Base-by-base conservation (phyloP, 2,888 invertebrate species). In the Melinaea marsaeus region DNA sequence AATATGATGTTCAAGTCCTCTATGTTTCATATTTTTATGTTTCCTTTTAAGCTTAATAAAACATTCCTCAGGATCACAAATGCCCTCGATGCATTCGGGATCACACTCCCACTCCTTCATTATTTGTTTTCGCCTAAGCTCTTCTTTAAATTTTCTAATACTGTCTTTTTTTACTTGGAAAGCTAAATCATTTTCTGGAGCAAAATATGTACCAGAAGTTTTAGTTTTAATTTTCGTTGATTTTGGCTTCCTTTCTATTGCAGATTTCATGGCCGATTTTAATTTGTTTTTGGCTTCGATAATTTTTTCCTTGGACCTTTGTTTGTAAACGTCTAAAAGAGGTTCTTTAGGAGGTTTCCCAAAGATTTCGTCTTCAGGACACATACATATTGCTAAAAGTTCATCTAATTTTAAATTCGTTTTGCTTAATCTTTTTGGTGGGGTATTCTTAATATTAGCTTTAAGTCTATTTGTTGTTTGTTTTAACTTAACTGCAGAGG, bases 101-200 rank as follows among this genome's bases (percentile, higher is more conserved):
- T 74, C 62, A 66, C 80, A 80, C 64, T 74, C 72, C 71, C 74
- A 76, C 42, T 78, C 69, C 58, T 76, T 70, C 34, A 73, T 45
- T 3, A 64, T 47, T 46, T 70, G 68, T 66, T 77, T 78, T 65
- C 57, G 70, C 58, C 62, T 74, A n/a, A 76, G 63, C 37, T 77
- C 69, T 59, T 80, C 80, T 66, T 71, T 75, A 63, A 71, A 78
- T 56, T 80, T 67, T 42, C 60, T 64, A 47, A 81, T 59, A 4
- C 81, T 83, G 74, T 84, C 83, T 68, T 79, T 83, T 71, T 66
- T 76, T 47, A 78, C 71, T 58, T 65, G 72, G 57, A 76, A 75
- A 22, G 63, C 22, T 61, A 70, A 57, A 13, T 62, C 55, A 13
- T 66, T 60, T 66, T 69, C 65, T 70, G 62, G 61, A 71, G 60